Evolutionary conservation across 2,888 invertebrate species (phyloP).

Genomic region (Thalpophila matura): DNA sequence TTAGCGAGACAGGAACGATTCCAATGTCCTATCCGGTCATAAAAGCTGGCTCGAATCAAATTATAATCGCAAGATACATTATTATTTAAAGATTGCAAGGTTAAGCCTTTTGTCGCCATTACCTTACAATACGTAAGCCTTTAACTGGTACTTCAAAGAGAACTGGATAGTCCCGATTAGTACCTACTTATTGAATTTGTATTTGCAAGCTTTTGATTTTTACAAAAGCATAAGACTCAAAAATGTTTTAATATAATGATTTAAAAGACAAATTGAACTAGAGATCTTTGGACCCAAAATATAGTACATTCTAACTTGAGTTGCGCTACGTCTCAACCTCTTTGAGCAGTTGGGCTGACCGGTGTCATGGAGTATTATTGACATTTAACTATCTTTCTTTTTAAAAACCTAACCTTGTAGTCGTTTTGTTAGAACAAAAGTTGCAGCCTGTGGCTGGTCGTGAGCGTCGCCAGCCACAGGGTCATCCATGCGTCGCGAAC

Average conservation of each 20-base stretch:
- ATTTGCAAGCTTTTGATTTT: slow-evolving; percentile 32
- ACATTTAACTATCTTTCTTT: not conserved
- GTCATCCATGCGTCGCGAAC: slow-evolving; percentile 62
- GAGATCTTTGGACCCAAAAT: not conserved
- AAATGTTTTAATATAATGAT: too few relatives aligned
- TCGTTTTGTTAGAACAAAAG: slow-evolving; percentile 11
- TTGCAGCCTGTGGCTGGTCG: slow-evolving; percentile 32
- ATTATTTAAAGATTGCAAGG: slow-evolving; percentile 68
- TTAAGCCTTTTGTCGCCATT: slow-evolving; percentile 62
- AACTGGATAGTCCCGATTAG: slow-evolving; percentile 25
- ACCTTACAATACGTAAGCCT: slow-evolving; percentile 48
- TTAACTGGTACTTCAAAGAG: slow-evolving; percentile 43
- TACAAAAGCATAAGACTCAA: not conserved
- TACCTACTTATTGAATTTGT: slow-evolving; percentile 33
- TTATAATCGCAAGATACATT: slow-evolving; percentile 74
- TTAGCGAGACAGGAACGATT: slow-evolving; percentile 71
- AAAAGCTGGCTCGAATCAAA: slow-evolving; percentile 75
- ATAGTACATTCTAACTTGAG: too few relatives aligned
- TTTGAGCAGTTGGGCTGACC: not conserved
- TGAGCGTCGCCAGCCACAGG: slow-evolving; percentile 36
- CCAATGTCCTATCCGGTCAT: slow-evolving; percentile 71
- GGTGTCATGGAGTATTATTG: not conserved
- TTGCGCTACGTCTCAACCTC: not conserved
- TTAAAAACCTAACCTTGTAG: not conserved
- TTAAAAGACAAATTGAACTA: too few relatives aligned